Evolutionary conservation across 1,140 invertebrate species (phyloP).

Genomic region (Lepeophtheirus salmonis): DNA sequence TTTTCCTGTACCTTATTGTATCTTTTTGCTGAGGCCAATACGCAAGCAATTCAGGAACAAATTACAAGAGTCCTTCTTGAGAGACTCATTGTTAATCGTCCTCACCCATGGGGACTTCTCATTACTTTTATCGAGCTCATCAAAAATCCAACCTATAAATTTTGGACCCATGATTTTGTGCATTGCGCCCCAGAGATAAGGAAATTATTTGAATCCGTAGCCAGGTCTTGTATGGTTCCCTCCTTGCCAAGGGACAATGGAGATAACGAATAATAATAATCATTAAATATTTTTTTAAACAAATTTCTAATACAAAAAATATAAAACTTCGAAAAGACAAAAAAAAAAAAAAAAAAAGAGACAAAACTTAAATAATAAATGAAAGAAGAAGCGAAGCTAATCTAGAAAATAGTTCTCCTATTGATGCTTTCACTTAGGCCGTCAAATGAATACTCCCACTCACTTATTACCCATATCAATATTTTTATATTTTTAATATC

Average conservation of each 20-base stretch:
- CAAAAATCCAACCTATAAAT: constrained; percentile 96
- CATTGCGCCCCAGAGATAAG: constrained; percentile 97
- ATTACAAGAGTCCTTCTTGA: constrained; percentile 76
- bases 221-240: constrained; percentile 65
- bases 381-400: no score
- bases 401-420: no score
- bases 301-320: no score
- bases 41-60: constrained; percentile 77
- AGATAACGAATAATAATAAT: background rate
- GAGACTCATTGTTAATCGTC: constrained; percentile 86
- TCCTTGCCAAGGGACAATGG: background rate
- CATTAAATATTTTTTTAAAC: no score
- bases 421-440: no score
- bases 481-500: no score
- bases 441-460: no score
- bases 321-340: no score
- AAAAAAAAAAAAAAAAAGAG: no score
- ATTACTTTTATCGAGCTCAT: constrained; percentile 99
- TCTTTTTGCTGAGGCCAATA: constrained; percentile 92
- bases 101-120: constrained; percentile 95
- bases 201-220: constrained; percentile 91
- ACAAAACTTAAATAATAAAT: no score
- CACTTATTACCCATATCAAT: no score
- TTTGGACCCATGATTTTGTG: constrained; percentile 97
- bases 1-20: constrained; percentile 93